These are phyloP conservation scores for Tragelaphus scriptus DNA, from an alignment of 2,113 vertebrate genomes.

Conservation along the genomic window DNA sequence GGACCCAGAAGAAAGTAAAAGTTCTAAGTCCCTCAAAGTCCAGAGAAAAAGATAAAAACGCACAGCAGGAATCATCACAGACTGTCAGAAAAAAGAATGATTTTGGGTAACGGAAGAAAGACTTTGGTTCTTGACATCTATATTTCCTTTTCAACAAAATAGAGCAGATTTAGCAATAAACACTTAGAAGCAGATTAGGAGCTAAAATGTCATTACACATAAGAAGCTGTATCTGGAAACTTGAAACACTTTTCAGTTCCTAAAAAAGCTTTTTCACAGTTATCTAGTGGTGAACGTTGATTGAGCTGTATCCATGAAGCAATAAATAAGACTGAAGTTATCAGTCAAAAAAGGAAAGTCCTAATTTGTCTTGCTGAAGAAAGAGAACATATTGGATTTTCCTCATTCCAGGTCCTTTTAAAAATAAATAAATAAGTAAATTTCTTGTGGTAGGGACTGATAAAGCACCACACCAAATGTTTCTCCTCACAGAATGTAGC, in stretches of 20 bases:
- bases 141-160: background rate
- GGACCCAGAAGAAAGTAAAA: background rate
- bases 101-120: background rate
- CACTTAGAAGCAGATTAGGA: background rate
- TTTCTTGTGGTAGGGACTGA: background rate
- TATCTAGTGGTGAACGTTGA: constrained; percentile 25
- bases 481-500: background rate
- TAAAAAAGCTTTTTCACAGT: constrained; percentile 33
- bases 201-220: background rate
- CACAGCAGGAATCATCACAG: background rate
- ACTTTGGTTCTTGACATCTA: background rate
- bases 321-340: constrained; percentile 53
- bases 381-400: constrained; percentile 22
- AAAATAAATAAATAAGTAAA: background rate
- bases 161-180: constrained; percentile 21
- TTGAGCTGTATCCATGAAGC: constrained; percentile 26
- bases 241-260: background rate
- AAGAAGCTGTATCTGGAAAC: constrained; percentile 3
- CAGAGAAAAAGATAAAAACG: background rate
- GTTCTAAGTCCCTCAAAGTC: background rate
- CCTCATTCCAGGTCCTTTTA: background rate
- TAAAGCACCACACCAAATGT: background rate
- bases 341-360: constrained; percentile 48
- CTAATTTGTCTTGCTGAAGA: constrained; percentile 48
- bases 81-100: constrained; percentile 5